Conservation (phyloP, 2,888 invertebrate genomes). For the Meandrusa payeni region DNA sequence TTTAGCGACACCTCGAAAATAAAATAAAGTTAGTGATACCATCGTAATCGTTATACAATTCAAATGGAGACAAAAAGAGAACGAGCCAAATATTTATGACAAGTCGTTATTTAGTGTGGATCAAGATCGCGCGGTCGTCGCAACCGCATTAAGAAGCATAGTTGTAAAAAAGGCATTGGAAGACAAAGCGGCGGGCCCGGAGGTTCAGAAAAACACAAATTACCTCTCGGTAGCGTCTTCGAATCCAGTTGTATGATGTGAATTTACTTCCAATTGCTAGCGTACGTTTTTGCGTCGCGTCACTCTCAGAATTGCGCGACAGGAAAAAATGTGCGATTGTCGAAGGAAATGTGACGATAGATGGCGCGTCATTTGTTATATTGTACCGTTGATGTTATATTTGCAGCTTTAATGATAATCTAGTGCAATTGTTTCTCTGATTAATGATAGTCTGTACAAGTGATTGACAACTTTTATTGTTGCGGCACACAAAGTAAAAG, state of each 20-base stretch:
- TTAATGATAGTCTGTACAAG: too few relatives aligned
- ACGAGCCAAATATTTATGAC: constrained; percentile 10
- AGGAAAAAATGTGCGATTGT: constrained; percentile 28
- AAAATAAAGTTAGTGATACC: constrained; percentile 7
- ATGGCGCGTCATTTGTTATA: constrained; percentile 3
- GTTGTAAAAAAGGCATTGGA: constrained; percentile 48
- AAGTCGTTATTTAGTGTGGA: constrained; percentile 30
- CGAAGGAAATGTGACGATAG: constrained; percentile 1
- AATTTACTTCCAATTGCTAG: constrained; percentile 52
- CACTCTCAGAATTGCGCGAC: constrained; percentile 35
- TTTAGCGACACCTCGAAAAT: too few relatives aligned
- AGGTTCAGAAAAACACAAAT: constrained; percentile 69
- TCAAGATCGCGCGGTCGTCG: constrained; percentile 38
- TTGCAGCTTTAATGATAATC: too few relatives aligned
- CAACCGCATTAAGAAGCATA: constrained; percentile 44
- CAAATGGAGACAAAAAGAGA: constrained; percentile 1
- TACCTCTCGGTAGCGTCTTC: constrained; percentile 57
- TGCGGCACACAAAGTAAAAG: too few relatives aligned
- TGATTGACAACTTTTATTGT: too few relatives aligned
- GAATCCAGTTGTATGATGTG: constrained; percentile 61
- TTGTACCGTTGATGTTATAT: too few relatives aligned
- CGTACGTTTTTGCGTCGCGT: constrained; percentile 39
- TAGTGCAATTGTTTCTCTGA: too few relatives aligned
- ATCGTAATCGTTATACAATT: constrained; percentile 7
- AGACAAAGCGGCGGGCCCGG: constrained; percentile 61